Base-by-base conservation (phyloP, 2,888 invertebrate genomes). In the Epiblema foenella region DNA sequence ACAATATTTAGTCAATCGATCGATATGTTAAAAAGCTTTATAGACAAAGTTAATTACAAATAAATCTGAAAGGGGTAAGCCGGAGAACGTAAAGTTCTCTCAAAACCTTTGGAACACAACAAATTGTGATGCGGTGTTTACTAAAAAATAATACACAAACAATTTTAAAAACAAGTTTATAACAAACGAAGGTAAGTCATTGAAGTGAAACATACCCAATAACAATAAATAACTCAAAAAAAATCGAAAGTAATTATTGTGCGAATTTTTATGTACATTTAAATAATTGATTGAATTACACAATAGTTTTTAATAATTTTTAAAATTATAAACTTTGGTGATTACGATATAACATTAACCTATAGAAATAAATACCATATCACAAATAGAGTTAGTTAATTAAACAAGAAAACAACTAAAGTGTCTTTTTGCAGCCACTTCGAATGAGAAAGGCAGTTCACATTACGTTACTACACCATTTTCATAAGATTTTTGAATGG, bases 311-410 rank as follows among this genome's bases (percentile, higher is more conserved):
- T 11, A 59, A 60, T 46, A 29, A n/a, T 57, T 71, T 59, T 66
- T 66, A 74, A 80, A 76, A 78, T 76, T 77, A 82, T 80, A 81
- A 84, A 88, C 91, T 91, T 92, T 92, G 91, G 91, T 86, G 85
- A 84, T 83, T 83, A 84, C 75, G 81, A 83, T 83, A 84, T 76
- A 82, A 83, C 78, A 85, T 86, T 86, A 89, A 88, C 85, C 86
- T 89, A 90, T 83, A 82, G 74, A 77, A 83, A 81, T 71, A 77
- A 83, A 81, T 71, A 67, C 56, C 66, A 71, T 79, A 87, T 84
- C 89, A 91, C 78, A 91, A 90, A 85, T 87, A 89, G n/a, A n/a
- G n/a, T n/a, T 24, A 46, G 85, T 86, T 87, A 89, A 91, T 88
- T 85, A 83, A 89, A 87, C 80, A 84, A 86, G 85, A 86, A 78